Evolutionary conservation across 2,888 invertebrate species (phyloP), one percentile per base, ranked within the genome.

Genomic region (Mystacides longicornis): DNA sequence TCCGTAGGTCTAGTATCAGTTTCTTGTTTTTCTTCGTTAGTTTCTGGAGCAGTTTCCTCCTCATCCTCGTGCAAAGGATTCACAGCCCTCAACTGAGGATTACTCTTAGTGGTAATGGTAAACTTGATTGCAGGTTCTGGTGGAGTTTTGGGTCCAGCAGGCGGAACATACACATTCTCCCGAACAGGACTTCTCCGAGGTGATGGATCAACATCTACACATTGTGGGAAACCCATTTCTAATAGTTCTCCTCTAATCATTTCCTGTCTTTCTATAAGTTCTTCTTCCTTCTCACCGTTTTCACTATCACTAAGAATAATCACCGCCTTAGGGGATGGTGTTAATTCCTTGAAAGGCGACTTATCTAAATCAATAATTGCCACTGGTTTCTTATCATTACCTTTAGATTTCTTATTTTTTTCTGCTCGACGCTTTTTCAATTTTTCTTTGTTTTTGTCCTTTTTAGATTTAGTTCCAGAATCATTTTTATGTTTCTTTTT

Each of bases 291-390:
- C 63, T 76, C 77, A 53, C 72, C 75, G 59, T 78, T 81, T 58
- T 90, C 91, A 67, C 89, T 89, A 68, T 93, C 92, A 63, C 87
- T 90, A 20, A 92, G 75, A 51, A 92, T 84, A 66, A 93, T 92
- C 1, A 92, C 80, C 69, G 89, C 86, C 60, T 84, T 80, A 1
- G 89, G 90, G 51, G 89, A 87, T 7, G 89, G 88, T 14, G 86
- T 85, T 58, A 89, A 80, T 68, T 90, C 89, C 66, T 87, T 83
- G 74, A 90, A 90, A 5, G 91, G 92, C 55, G 90, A 90, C 62
- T 87, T 82, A 66, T 89, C 90, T 62, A 91, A 74, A 73, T 91
- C 91, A 64, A 92, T 91, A 56, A 91, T 88, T 19, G 90, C 91
- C 7, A 90, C 86, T 1, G 91, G 90, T 68, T 87, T 89, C 54